Base-by-base conservation (phyloP, 2,888 invertebrate species). In the Diarsia dahlii region DNA sequence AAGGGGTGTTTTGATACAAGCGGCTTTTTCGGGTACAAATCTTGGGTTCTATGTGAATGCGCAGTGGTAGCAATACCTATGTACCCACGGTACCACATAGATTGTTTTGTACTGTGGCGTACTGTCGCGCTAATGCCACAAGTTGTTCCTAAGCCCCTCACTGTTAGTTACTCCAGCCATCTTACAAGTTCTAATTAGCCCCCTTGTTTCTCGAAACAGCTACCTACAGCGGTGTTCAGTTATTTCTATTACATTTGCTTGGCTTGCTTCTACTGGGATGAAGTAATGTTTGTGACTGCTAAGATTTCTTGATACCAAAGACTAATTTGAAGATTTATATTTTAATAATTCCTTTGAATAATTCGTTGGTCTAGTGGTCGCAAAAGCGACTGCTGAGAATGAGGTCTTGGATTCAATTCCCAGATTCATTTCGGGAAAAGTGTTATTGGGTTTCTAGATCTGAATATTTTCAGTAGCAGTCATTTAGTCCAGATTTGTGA, bases 181-280 rank as follows among this genome's bases (percentile, higher is more conserved):
- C 90, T 90, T 92, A 90, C 90, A 90, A 92, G 90, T 91, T 89
- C 91, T 91, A 92, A 91, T 91, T 92, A 91, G 91, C 87, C 85
- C 87, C 84, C 91, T 89, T 91, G 91, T 92, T 88, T 86, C 91
- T 87, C 69, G 88, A 86, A 89, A 90, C 89, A 89, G 84, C 89
- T 89, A 89, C 88, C 88, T 84, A 86, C 87, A 80, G 74, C 82
- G 82, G 82, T 84, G 86, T 86, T 80, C 23, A 52, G 80, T 84
- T 84, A 87, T 88, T 82, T 88, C 82, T 82, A 80, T 85, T 82
- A 82, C 82, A 84, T 82, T 82, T 64, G 58, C 67, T 76, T 74
- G 63, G 54, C 50, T 76, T 81, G 60, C 56, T 39, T 74, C 18
- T 69, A 52, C 46, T 69, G 39, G 58, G 18, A 34, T 66, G 39